Conservation (phyloP, 2,888 invertebrate genomes). For the Glyphotaelius pellucidus region DNA sequence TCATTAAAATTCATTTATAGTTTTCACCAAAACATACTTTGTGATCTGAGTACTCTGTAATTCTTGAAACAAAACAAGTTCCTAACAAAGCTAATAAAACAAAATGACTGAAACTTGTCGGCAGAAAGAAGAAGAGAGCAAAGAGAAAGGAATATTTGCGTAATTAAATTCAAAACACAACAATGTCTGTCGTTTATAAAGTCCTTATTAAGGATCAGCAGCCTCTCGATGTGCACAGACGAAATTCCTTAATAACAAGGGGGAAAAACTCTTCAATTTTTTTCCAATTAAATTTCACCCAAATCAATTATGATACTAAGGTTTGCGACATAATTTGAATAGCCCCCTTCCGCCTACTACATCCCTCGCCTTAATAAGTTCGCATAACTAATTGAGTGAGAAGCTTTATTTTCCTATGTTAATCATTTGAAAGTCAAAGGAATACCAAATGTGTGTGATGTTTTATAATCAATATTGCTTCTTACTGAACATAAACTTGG, state of each 20-base stretch:
- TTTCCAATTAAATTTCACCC: constrained; percentile 64
- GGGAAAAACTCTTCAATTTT: constrained; percentile 38
- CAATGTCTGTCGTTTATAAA: constrained; percentile 23
- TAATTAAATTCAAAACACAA: constrained; percentile 38
- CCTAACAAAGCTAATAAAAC: background rate
- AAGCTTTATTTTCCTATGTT: constrained; percentile 42
- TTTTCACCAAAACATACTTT: background rate
- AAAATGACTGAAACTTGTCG: background rate
- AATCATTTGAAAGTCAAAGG: constrained; percentile 21
- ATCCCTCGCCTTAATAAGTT: constrained; percentile 56
- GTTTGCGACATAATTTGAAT: constrained; percentile 65
- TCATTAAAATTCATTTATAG: background rate
- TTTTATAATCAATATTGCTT: constrained; percentile 3
- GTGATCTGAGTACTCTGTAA: background rate
- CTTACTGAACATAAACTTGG: background rate
- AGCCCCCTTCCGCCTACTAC: constrained; percentile 40
- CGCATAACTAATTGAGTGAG: constrained; percentile 58
- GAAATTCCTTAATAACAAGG: constrained; percentile 37
- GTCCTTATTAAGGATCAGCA: constrained; percentile 52
- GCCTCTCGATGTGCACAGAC: constrained; percentile 7
- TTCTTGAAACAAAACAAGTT: background rate
- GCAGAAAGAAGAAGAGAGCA: background rate
- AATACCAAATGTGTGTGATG: constrained; percentile 7
- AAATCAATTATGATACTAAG: constrained; percentile 60
- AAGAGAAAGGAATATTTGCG: constrained; percentile 13